A percentile compares a stretch with the other conserved stretches of the same genome.
Conservation (phyloP, 2,113 vertebrate species). For the Accipiter virgatus region DNA sequence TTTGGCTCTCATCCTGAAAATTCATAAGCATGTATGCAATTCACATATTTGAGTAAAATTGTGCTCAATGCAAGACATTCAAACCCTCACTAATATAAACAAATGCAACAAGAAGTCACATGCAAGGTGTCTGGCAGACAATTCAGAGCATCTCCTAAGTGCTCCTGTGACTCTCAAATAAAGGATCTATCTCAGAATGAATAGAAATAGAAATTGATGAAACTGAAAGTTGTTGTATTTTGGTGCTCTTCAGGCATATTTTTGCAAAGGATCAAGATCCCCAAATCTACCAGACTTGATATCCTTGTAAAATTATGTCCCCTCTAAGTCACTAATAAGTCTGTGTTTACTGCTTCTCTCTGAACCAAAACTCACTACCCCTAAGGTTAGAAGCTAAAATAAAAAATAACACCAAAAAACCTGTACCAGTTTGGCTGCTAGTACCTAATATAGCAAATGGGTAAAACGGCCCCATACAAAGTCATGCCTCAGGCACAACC, state of each 20-base stretch:
- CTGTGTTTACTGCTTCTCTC: background rate
- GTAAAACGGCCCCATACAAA: rapidly evolving
- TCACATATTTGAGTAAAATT: background rate
- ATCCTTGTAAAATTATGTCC: background rate
- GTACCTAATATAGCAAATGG: rapidly evolving
- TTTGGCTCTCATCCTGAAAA: background rate
- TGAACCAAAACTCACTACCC: background rate
- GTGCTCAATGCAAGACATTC: background rate
- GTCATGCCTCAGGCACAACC: background rate
- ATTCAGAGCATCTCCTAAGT: background rate
- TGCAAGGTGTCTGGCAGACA: background rate
- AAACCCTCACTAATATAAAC: background rate
- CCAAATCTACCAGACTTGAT: background rate
- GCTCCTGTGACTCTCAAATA: background rate
- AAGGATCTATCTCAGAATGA: background rate
- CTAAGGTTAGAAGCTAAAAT: background rate
- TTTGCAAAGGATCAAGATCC: background rate
- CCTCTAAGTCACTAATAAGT: background rate
- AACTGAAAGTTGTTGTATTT: background rate
- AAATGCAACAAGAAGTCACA: background rate
- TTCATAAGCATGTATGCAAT: background rate
- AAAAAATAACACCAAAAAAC: background rate
- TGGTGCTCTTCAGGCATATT: background rate
- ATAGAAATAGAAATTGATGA: background rate
- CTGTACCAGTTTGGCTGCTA: background rate